These are phyloP conservation scores for Troglohyphantes excavatus DNA, from an alignment of 2,888 invertebrate species.

Conservation along the genomic window DNA sequence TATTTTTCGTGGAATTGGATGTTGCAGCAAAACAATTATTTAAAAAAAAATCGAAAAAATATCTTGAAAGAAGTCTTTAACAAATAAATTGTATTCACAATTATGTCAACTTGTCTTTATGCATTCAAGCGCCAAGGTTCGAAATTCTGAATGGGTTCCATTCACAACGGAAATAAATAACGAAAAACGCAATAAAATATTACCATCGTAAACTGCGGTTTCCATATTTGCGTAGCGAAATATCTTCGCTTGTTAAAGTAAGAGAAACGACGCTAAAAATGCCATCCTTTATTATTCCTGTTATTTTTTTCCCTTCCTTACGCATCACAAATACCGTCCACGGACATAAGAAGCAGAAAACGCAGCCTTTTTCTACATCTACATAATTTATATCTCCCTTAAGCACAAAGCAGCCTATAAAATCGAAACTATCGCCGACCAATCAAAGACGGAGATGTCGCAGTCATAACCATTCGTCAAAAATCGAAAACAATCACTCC, in stretches of 20 bases:
- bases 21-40: neutral
- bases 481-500: constrained; percentile 77
- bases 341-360: constrained; percentile 41
- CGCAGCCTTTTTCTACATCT: constrained; percentile 56
- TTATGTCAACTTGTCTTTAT: constrained; percentile 24
- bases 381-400: constrained; percentile 76
- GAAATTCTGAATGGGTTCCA: constrained; percentile 10
- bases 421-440: constrained; percentile 75
- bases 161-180: constrained; percentile 52
- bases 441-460: constrained; percentile 60
- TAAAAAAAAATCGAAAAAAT: neutral
- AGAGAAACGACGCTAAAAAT: constrained; percentile 63
- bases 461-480: constrained; percentile 77
- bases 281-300: constrained; percentile 20
- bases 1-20: too few species aligned
- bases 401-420: constrained; percentile 73
- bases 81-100: neutral
- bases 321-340: constrained; percentile 19
- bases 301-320: constrained; percentile 5
- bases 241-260: constrained; percentile 55
- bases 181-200: constrained; percentile 56
- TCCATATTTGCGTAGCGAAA: constrained; percentile 37
- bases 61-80: too few species aligned
- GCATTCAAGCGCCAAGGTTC: constrained; percentile 18
- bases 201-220: constrained; percentile 58